Evolutionary conservation across 2,113 vertebrate genomes (phyloP), one percentile per base, ranked within the genome.

Genomic region (Laticauda colubrina): DNA sequence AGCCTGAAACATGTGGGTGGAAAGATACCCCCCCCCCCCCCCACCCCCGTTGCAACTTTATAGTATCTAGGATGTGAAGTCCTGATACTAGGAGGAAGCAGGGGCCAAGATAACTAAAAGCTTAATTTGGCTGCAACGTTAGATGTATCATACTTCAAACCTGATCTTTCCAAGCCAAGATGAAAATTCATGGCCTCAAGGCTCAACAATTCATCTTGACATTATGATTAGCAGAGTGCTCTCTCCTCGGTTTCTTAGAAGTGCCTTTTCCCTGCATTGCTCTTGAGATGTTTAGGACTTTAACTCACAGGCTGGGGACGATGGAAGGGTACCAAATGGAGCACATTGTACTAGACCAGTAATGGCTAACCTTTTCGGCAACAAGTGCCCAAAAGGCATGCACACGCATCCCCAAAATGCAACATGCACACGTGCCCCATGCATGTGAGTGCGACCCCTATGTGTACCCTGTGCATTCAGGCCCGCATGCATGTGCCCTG

Each of bases 171-270:
- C 94, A 90, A 12, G 55, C 94, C 94, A 91, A 94, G 94, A 95
- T 96, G 88, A 94, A 94, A 94, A 90, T 94, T 92, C 95, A 87
- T 95, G 88, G 89, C 96, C 95, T 93, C 69, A 92, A 94, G 95
- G 93, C 94, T 96, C 96, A 96, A 92, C 56, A 94, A 95, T 96
- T 96, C 93, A 95, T 96, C 94, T 96, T 93, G 92, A 88, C 53
- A 10, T 94, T 95, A 88, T 90, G 85, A 91, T 94, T 86, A 91
- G 61, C 92, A 94, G 89, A 54, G 90, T 94, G 94, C 96, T 96
- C 95, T 89, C 45, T 93, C 91, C 96, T 96, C 91, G 93, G 92
- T 95, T 94, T 96, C 48, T 94, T 91, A 93, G 94, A 96, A 81
- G 34, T 81, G 34, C 75, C 75, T 81, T 81, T 81, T 81, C 75